Percentiles rank a stretch among this genome's conserved stretches.
phyloP scores from a whole-genome alignment of 1,140 invertebrate genomes.

The Gryllus bimaculatus region DNA sequence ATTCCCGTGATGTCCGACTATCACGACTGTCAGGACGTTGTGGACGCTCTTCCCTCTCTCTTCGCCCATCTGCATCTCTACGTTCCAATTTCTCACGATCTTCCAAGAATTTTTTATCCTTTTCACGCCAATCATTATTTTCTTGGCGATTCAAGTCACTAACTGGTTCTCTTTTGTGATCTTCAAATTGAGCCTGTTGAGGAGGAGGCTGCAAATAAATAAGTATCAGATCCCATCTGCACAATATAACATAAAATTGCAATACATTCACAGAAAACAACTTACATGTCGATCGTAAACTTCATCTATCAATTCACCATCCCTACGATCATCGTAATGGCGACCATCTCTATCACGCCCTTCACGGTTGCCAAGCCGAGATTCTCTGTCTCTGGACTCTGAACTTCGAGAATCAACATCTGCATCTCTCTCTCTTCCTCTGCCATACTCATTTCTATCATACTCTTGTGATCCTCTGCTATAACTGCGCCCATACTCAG shows the following conservation, averaged over 20 bases:
- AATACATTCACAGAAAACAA: neutral
- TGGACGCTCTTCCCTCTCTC: constrained; percentile 39
- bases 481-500: constrained; percentile 20
- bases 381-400: constrained; percentile 13
- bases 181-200: constrained; percentile 41
- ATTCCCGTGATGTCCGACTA: constrained; percentile 45
- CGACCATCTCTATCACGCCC: constrained; percentile 25
- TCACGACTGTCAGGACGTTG: constrained; percentile 43
- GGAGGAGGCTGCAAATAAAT: constrained; percentile 9
- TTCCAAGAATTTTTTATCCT: constrained; percentile 17
- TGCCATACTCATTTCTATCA: constrained; percentile 14
- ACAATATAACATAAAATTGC: neutral
- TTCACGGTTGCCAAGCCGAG: constrained; percentile 19
- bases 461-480: constrained; percentile 11
- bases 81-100: constrained; percentile 19
- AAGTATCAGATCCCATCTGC: neutral
- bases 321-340: neutral
- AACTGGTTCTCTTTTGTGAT: constrained; percentile 28
- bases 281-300: constrained; percentile 18
- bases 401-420: constrained; percentile 19
- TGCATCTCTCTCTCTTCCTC: constrained; percentile 12
- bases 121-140: constrained; percentile 31
- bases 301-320: constrained; percentile 22
- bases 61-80: constrained; percentile 26
- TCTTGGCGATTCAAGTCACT: constrained; percentile 28